phyloP scores from a whole-genome alignment of 2,797 vertebrate species.

The Sebastes goodei region DNA sequence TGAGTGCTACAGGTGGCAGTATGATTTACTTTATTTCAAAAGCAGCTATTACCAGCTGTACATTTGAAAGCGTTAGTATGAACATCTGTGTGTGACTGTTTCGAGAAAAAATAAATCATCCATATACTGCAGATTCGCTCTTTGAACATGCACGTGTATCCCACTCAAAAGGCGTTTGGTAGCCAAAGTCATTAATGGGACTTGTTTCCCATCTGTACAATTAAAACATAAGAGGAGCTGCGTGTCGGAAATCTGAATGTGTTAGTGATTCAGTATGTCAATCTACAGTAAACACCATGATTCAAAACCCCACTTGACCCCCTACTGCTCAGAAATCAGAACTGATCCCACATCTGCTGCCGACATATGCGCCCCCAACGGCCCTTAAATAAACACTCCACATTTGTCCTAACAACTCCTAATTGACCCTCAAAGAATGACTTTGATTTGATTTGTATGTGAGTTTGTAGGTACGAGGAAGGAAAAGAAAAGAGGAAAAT shows the following conservation, averaged over 20 bases:
- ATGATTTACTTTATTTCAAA: constrained; percentile 16
- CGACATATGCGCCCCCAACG: constrained; percentile 22
- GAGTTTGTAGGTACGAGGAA: constrained; percentile 28
- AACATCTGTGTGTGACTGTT: background rate
- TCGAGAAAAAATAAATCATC: background rate
- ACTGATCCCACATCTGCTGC: constrained; percentile 10
- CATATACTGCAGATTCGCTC: background rate
- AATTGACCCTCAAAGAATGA: constrained; percentile 44
- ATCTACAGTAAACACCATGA: constrained; percentile 59
- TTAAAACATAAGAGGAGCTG: constrained; percentile 21
- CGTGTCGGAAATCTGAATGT: constrained; percentile 50
- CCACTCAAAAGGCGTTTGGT: constrained; percentile 18
- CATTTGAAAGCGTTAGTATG: background rate
- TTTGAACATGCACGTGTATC: constrained; percentile 38
- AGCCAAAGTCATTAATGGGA: constrained; percentile 24
- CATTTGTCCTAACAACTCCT: constrained; percentile 45
- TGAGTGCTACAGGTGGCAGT: constrained; percentile 13
- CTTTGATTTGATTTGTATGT: constrained; percentile 47
- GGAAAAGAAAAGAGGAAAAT: constrained; percentile 30
- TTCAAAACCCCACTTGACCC: constrained; percentile 41
- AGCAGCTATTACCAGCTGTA: background rate
- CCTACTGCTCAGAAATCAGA: constrained; percentile 24
- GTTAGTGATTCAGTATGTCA: constrained; percentile 62
- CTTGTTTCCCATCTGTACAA: constrained; percentile 44
- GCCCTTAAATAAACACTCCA: constrained; percentile 41